These are phyloP conservation scores for Ylistrum balloti DNA, from an alignment of 1,140 invertebrate species.

Conservation along the genomic window DNA sequence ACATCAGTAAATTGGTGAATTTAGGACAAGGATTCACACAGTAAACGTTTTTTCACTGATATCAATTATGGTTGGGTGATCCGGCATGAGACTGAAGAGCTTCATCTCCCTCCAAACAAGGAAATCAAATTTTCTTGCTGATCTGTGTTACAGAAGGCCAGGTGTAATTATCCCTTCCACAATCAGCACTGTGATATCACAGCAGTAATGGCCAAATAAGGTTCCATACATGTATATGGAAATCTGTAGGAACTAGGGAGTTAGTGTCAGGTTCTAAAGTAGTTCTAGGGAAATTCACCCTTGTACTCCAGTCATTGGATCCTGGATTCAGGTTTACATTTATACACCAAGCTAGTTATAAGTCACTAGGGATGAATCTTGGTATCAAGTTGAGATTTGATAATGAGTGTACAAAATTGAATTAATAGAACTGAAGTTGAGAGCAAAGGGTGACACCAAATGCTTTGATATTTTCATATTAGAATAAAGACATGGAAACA, in stretches of 20 bases:
- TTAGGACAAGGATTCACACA: not conserved
- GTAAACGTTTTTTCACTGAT: not conserved
- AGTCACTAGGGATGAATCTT: not conserved
- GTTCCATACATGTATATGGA: not conserved
- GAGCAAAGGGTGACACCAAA: not conserved
- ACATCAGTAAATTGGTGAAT: not conserved
- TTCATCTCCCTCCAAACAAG: not conserved
- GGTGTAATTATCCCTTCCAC: not conserved
- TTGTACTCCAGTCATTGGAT: not conserved
- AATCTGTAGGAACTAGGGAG: not conserved
- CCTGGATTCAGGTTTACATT: not conserved
- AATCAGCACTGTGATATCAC: not conserved
- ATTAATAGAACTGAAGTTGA: not conserved
- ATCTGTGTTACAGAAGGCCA: not conserved
- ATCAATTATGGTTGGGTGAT: constrained; percentile 11
- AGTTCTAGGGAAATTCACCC: not conserved
- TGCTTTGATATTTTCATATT: not conserved
- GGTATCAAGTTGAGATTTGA: not conserved
- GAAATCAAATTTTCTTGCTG: not conserved
- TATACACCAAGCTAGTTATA: not conserved
- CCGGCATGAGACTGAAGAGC: not conserved
- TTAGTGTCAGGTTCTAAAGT: not conserved
- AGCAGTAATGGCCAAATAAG: not conserved
- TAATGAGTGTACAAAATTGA: not conserved
- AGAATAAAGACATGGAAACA: not conserved